Base-by-base conservation (phyloP, 2,113 vertebrate genomes). In the Brienomyrus longianalis region DNA sequence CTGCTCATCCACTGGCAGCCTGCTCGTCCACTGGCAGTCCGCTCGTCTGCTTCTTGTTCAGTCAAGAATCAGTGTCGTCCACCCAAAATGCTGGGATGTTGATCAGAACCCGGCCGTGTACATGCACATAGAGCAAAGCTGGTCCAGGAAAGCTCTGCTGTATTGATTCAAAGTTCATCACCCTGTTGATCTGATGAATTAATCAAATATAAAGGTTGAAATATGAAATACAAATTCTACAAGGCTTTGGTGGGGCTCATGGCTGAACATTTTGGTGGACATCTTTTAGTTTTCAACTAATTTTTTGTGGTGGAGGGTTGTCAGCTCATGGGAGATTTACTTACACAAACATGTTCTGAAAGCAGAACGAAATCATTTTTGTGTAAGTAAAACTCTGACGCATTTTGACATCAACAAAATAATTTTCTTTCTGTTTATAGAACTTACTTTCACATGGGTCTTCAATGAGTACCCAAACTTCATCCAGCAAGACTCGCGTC, bases 361-460 rank as follows among this genome's bases (percentile, higher is more conserved):
- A 21, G 56, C 21, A 59, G 21, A 59, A 59, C 13, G 0, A n/a
- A 59, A 59, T 23, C 56, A 0, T 7, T 59, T 59, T 23, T 23
- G 21, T 59, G 56, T 59, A 23, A 59, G 21, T 2, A 62, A n/a
- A 62, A 62, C 56, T n/a, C 56, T 7, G 7, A 13, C 56, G 8
- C 23, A 27, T n/a, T 51, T 51, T 51, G 7, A 10, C 3, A 27
- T 27, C 23, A 86, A 86, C 48, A 70, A 70, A 31, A 13, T 4
- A 11, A 27, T 86, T 6, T 6, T 86, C 13, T 31, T 54, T 43
- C 15, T 87, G 13, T 35, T 93, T 95, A 21, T 96, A 99, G 98
- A 99, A 91, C 95, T 99, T 56, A 97, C 94, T 91, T 99, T 98
- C 48, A 96, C 97, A 0, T 99, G 98, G 98, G 98, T 99, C 95